Conservation (phyloP, 2,797 vertebrate genomes). For the Gymnopithys bicolor region DNA sequence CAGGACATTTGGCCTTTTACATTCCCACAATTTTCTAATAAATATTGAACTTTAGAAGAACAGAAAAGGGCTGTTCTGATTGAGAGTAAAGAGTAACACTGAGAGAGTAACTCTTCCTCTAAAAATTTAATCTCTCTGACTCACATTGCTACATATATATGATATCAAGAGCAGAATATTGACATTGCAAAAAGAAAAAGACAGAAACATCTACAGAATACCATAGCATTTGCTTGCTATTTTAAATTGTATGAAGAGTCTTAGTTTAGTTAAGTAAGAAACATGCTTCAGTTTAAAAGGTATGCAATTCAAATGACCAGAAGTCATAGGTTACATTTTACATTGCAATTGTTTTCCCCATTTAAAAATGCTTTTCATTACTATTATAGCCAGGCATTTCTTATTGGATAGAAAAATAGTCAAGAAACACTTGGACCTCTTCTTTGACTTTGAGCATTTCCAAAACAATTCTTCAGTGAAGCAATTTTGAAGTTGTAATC, state of each 20-base stretch:
- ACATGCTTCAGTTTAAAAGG: background rate
- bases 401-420: background rate
- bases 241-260: background rate
- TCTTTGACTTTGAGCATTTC: background rate
- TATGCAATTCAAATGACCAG: background rate
- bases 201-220: background rate
- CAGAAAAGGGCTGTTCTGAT: background rate
- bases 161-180: slow-evolving; percentile 18
- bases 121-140: slow-evolving; percentile 24
- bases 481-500: background rate
- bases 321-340: background rate
- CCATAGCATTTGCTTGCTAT: background rate
- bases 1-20: slow-evolving; percentile 39
- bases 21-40: slow-evolving; percentile 17
- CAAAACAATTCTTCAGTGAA: background rate
- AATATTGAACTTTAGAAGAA: slow-evolving; percentile 26
- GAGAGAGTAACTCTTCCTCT: background rate
- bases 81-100: background rate
- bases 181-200: background rate
- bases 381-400: background rate
- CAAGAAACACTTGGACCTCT: background rate
- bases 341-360: accelerated
- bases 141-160: background rate
- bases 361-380: background rate
- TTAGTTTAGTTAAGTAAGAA: background rate